phyloP scores from a whole-genome alignment of 2,113 vertebrate genomes.

The Desmodus rotundus region DNA sequence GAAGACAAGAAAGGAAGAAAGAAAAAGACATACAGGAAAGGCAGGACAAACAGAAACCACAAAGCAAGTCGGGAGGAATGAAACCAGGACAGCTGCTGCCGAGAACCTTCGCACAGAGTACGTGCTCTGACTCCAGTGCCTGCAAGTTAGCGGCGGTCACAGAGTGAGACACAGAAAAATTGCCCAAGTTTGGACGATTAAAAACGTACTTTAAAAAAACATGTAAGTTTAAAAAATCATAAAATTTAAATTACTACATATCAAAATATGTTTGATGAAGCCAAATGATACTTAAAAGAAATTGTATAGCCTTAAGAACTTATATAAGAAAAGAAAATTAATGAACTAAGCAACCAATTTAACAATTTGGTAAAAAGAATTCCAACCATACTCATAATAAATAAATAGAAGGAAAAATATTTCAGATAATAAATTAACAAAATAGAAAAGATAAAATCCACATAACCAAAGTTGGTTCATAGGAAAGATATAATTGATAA shows the following conservation, averaged over 20 bases:
- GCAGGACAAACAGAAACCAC: not conserved
- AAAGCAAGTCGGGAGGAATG: not conserved
- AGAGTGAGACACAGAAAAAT: not conserved
- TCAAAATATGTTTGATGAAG: not conserved
- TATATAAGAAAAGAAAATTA: not conserved
- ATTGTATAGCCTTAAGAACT: not conserved
- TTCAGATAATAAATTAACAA: not conserved
- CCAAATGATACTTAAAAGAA: not conserved
- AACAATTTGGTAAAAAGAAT: not conserved
- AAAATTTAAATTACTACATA: not conserved
- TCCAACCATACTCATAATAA: not conserved
- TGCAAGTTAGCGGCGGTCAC: not conserved
- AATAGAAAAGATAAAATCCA: not conserved
- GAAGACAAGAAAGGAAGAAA: not conserved
- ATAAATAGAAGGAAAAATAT: not conserved
- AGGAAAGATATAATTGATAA: not conserved
- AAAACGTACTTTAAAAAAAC: not conserved
- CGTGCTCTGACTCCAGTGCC: not conserved
- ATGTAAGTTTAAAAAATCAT: not conserved
- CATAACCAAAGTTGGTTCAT: not conserved
- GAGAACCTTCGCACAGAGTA: not conserved
- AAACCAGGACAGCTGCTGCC: not conserved
- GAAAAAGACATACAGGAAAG: not conserved
- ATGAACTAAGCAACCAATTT: not conserved
- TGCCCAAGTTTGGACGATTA: not conserved